Base-by-base conservation (phyloP, 1,140 invertebrate genomes). In the Calycopis cecrops region DNA sequence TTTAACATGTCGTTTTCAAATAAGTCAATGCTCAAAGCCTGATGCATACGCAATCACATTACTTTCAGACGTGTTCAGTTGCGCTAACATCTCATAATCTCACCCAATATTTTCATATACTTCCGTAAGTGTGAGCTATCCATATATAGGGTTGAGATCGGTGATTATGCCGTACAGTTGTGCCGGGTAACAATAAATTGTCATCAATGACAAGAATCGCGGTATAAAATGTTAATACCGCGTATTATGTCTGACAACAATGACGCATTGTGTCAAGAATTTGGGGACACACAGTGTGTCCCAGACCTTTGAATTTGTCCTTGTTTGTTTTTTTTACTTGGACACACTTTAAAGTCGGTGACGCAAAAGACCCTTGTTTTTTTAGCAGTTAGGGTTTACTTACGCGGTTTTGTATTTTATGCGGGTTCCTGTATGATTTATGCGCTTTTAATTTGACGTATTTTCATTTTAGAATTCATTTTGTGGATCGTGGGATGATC, bases 161-260 rank as follows among this genome's bases (percentile, higher is more conserved):
- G n/a, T n/a, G n/a, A n/a, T n/a, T n/a, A n/a, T n/a, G n/a, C 65
- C 60, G 61, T 72, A 75, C 73, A 78, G 63, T 62, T 57, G 47
- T 59, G 59, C 55, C 65, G 61, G 52, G 59, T 69, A 73, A 85
- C 79, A 80, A 85, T 87, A 87, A 85, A 87, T 87, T 70, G 77
- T 84, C 77, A 81, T 79, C 79, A 83, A 74, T 79, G 81, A 85
- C 79, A 69, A 79, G 78, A 80, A 78, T 76, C 74, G 74, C 63
- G 73, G 76, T 78, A 75, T 75, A 77, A 80, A 83, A 85, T 79
- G 76, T 80, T 86, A 87, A 87, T 85, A 71, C 79, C 68, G 71
- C 65, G 69, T 76, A 85, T 85, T 87, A 87, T 87, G 76, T 76
- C 76, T 58, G 65, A 71, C 72, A 76, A 86, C 79, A 86, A 86